Base-by-base conservation (phyloP, 2,797 vertebrate species). In the Acrossocheilus fasciatus region DNA sequence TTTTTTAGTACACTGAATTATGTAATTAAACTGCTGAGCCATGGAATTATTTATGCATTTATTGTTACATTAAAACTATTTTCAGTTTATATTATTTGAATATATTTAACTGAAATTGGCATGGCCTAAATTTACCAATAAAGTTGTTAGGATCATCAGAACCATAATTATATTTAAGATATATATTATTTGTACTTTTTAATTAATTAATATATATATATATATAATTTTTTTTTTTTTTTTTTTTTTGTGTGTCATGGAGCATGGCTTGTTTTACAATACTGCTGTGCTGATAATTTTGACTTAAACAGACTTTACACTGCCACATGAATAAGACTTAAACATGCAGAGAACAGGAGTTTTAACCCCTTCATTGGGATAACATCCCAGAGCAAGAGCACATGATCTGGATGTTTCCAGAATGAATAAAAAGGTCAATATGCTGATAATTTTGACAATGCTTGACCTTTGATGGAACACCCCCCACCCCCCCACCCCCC, bases 351-450 rank as follows among this genome's bases (percentile, higher is more conserved):
- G 94, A 95, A 94, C 91, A 93, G 90, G 26, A 66, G 62, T 93
- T 95, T 95, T 95, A 95, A 95, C 94, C 94, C 36, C 94, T 94
- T 94, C 92, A 87, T 91, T 91, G 87, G 89, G 30, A 69, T 89
- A 74, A 45, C 17, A n/a, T 85, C 85, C 89, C 88, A 84, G 89
- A 94, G 93, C 70, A 92, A 90, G 93, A 94, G 94, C 93, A 91
- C 94, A 94, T 95, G 93, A 95, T 95, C 94, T 93, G 93, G 93
- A 94, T 96, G 95, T 95, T 95, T 94, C 93, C 92, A 90, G 95
- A 96, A 96, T 96, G 95, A 96, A 95, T 96, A 96, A 96, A 96
- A 96, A 96, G 96, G 95, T 96, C 96, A 96, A 93, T 96, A 96
- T 96, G 95, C 95, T 95, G 95, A 96, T 96, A 94, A 95, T 96